Evolutionary conservation across 2,113 vertebrate genomes (phyloP).

Genomic region (Scatophagus argus): DNA sequence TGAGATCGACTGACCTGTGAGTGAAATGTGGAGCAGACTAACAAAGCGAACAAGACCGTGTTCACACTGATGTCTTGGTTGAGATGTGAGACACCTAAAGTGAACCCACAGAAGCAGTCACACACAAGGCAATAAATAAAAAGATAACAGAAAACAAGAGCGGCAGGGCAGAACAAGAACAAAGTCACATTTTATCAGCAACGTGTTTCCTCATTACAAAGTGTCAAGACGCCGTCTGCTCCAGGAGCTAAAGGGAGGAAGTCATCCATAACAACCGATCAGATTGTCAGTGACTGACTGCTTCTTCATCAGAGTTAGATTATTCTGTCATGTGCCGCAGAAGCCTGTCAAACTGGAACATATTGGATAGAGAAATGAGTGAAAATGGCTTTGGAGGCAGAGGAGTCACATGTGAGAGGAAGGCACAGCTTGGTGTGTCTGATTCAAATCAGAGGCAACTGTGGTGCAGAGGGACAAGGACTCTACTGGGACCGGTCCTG

Average conservation of each 20-base stretch:
- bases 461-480: not conserved
- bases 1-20: not conserved
- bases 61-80: not conserved
- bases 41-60: not conserved
- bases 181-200: not conserved
- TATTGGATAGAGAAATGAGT: not conserved
- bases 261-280: not conserved
- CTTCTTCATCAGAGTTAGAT: not conserved
- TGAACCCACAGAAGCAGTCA: not conserved
- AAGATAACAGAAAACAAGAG: not conserved
- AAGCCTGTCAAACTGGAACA: not conserved
- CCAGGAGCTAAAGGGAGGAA: not conserved
- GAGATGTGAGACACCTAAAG: not conserved
- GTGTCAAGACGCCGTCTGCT: constrained; percentile 12
- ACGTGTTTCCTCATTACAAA: constrained; percentile 3
- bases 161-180: constrained; percentile 4
- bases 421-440: not conserved
- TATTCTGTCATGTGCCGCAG: not conserved
- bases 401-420: constrained; percentile 24
- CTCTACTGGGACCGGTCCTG: not conserved
- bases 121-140: not conserved
- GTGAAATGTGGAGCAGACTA: not conserved
- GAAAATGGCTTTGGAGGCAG: not conserved
- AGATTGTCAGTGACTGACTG: not conserved
- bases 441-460: not conserved